A percentile compares a stretch with the other conserved stretches of the same genome.
These are phyloP conservation scores for Drosophila murphyi DNA, from an alignment of 1,140 invertebrate species.

Conservation along the genomic window DNA sequence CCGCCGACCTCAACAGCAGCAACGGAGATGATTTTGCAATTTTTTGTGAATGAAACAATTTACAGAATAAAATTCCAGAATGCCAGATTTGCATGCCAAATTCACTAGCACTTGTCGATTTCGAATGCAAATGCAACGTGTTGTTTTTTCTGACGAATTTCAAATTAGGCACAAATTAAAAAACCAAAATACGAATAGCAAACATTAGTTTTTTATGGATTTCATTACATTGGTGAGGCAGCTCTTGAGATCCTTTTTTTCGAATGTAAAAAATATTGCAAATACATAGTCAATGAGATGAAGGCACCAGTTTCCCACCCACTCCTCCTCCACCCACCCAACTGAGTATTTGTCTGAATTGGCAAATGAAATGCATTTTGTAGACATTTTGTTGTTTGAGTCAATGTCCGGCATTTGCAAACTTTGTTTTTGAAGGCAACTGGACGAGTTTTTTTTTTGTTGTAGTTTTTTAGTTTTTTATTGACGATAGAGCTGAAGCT, in stretches of 20 bases:
- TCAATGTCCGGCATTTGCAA: conserved; percentile 18
- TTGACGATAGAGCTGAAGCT: conserved; percentile 25
- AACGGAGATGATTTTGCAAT: conserved; percentile 44
- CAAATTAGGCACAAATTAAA: conserved; percentile 38
- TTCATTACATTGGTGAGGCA: no score
- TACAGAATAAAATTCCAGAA: conserved; percentile 51
- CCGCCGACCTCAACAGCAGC: background rate
- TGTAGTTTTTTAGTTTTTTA: conserved; percentile 2
- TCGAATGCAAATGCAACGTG: conserved; percentile 37
- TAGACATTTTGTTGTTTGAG: conserved; percentile 29
- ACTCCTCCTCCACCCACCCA: background rate
- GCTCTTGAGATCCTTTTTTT: no score
- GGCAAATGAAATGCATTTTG: conserved; percentile 60
- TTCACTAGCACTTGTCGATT: conserved; percentile 45
- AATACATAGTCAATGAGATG: no score
- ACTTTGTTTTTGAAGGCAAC: conserved; percentile 12
- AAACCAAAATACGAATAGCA: background rate
- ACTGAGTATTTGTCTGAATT: conserved; percentile 22
- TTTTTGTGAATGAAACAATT: conserved; percentile 57
- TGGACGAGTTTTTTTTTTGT: conserved; percentile 10
- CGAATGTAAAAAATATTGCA: no score
- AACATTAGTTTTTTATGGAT: no score
- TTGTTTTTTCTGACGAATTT: conserved; percentile 36
- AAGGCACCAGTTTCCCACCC: no score
- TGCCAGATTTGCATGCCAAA: conserved; percentile 47